Conservation (phyloP, 2,113 vertebrate species). For the Dinomys branickii region DNA sequence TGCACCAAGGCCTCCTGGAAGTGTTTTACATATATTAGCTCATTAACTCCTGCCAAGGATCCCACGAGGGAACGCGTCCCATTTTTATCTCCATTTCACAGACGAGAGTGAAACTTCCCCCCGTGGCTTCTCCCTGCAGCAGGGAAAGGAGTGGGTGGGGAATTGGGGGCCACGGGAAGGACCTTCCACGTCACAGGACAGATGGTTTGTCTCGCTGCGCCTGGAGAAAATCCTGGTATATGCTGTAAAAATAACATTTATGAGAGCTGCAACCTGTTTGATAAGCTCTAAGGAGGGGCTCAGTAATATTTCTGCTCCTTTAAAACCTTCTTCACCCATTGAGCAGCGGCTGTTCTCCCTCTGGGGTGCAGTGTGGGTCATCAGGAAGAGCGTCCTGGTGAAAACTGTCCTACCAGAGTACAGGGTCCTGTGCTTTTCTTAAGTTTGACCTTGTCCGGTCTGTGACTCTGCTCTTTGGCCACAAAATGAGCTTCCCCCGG, state of each 20-base stretch:
- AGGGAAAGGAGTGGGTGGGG: constrained; percentile 42
- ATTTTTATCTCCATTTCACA: constrained; percentile 56
- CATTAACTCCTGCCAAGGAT: constrained; percentile 31
- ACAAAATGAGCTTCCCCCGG: not conserved
- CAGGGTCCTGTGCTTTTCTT: not conserved
- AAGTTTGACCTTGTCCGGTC: not conserved
- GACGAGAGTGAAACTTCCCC: constrained; percentile 46
- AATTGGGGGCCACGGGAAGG: constrained; percentile 52
- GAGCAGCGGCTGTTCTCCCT: not conserved
- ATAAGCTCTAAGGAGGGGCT: not conserved
- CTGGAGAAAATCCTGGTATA: constrained; percentile 39
- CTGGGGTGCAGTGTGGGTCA: not conserved
- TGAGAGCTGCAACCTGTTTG: constrained; percentile 37
- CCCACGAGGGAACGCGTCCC: not conserved
- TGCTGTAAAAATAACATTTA: constrained; percentile 42
- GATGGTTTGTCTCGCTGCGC: constrained; percentile 47
- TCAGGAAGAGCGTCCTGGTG: not conserved
- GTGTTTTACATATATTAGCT: constrained; percentile 9
- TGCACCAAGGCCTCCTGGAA: not conserved
- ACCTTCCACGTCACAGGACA: constrained; percentile 11
- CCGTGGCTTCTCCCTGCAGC: constrained; percentile 4
- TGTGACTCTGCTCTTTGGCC: not conserved
- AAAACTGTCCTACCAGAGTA: not conserved
- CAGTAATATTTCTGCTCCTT: constrained; percentile 5
- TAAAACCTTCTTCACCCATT: not conserved